Percentiles rank a stretch among this genome's conserved stretches.
These are phyloP conservation scores for Eptesicus fuscus DNA, from an alignment of 2,113 vertebrate species.

Conservation along the genomic window DNA sequence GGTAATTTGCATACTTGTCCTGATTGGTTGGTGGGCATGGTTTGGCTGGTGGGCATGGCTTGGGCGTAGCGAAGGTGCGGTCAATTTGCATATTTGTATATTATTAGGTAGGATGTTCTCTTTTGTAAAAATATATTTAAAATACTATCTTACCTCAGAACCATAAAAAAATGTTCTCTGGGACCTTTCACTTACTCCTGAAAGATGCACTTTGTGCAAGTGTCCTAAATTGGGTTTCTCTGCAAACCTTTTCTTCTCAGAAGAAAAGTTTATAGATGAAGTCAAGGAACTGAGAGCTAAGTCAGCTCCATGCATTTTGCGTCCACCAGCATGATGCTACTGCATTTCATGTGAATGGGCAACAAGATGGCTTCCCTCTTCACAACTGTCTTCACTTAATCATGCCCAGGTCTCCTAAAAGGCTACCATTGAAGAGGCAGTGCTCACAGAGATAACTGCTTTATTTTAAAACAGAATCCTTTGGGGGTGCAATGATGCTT, in stretches of 20 bases:
- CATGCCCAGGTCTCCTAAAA: background rate
- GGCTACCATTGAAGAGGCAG: background rate
- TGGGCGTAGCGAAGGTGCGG: too few relatives aligned
- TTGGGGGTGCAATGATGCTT: background rate
- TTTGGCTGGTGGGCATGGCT: too few relatives aligned
- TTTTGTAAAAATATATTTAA: background rate
- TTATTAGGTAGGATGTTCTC: background rate
- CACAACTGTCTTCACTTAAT: background rate
- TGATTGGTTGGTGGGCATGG: too few relatives aligned
- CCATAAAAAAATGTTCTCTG: background rate
- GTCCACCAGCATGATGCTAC: fast-evolving
- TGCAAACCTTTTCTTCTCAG: background rate
- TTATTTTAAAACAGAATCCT: background rate
- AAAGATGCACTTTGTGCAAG: background rate
- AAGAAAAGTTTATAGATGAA: background rate
- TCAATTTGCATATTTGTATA: too few relatives aligned
- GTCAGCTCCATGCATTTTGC: fast-evolving
- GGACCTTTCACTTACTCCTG: background rate
- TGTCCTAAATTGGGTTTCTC: background rate
- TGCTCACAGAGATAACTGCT: background rate
- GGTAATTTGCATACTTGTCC: too few relatives aligned
- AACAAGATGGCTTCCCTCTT: fast-evolving
- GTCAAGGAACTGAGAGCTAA: background rate
- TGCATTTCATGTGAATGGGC: fast-evolving
- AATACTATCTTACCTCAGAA: background rate